A percentile compares a stretch with the other conserved stretches of the same genome.
Evolutionary conservation across 1,140 invertebrate species (phyloP).

Genomic region (Gonatopus flavifemur): DNA sequence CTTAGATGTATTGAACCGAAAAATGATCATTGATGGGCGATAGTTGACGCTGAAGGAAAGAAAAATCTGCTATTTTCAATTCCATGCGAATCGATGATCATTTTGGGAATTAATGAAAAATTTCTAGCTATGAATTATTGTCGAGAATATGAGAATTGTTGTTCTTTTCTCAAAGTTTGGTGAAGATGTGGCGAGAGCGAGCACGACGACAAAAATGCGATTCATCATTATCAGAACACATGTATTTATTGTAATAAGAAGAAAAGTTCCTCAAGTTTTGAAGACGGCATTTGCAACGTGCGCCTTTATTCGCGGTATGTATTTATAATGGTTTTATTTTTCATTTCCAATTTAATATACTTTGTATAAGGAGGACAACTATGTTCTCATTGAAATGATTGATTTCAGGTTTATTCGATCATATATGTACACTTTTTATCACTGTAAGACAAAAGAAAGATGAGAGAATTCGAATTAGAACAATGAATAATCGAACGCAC

Average conservation of each 20-base stretch:
- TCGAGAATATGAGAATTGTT: conserved; percentile 1
- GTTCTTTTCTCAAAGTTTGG: neutral
- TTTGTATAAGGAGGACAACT: too few species aligned
- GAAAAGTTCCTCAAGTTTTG: conserved; percentile 30
- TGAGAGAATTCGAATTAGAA: neutral
- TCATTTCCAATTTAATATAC: too few species aligned
- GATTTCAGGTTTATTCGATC: neutral
- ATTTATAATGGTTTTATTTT: neutral
- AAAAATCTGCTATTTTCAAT: neutral
- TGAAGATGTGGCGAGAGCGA: neutral
- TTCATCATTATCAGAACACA: conserved; percentile 10
- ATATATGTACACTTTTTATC: neutral
- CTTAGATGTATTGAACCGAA: too few species aligned
- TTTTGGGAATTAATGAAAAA: too few species aligned
- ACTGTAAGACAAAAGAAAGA: neutral
- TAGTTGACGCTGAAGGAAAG: too few species aligned
- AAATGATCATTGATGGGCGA: too few species aligned
- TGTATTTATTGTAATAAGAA: conserved; percentile 6
- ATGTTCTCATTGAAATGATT: neutral
- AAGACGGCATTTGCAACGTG: conserved; percentile 24
- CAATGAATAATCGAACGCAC: neutral
- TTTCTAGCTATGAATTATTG: neutral
- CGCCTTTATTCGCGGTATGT: conserved; percentile 4
- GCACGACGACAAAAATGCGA: neutral
- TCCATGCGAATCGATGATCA: neutral